Percentiles rank a stretch among this genome's conserved stretches.
Evolutionary conservation across 2,113 vertebrate genomes (phyloP).

Genomic region (Ochotona princeps): DNA sequence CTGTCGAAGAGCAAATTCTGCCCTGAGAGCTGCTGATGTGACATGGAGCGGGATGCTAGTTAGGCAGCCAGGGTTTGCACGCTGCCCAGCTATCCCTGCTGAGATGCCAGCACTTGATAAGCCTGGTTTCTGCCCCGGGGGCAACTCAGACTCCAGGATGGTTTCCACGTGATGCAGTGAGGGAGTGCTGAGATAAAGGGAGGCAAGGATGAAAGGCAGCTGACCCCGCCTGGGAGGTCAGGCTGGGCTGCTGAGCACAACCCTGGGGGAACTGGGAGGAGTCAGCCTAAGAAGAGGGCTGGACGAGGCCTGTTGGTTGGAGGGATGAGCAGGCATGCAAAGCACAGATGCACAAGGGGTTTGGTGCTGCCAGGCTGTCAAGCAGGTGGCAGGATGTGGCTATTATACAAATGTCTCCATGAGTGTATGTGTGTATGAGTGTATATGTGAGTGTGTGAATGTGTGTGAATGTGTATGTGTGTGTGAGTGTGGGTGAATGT

Average conservation of each 20-base stretch:
- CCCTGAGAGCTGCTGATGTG: not conserved
- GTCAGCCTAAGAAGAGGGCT: not conserved
- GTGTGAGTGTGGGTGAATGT: too few relatives aligned
- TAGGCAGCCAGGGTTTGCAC: not conserved
- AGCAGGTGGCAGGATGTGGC: not conserved
- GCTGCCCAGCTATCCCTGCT: not conserved
- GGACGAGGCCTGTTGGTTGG: not conserved
- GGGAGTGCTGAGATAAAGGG: not conserved
- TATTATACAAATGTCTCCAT: not conserved
- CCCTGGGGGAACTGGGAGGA: not conserved
- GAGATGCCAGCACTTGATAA: not conserved
- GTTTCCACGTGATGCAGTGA: not conserved
- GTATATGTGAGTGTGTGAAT: too few relatives aligned
- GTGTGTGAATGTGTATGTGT: too few relatives aligned
- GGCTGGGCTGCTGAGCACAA: not conserved
- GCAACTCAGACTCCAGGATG: not conserved
- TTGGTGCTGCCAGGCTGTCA: not conserved
- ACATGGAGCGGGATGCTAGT: not conserved
- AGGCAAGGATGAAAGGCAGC: not conserved
- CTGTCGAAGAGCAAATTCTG: not conserved
- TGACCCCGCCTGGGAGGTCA: not conserved
- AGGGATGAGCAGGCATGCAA: not conserved
- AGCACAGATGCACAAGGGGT: not conserved
- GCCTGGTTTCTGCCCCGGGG: not conserved
- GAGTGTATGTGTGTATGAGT: too few relatives aligned